Evolutionary conservation across 2,113 vertebrate genomes (phyloP).

Genomic region (Psephotus haematonotus): DNA sequence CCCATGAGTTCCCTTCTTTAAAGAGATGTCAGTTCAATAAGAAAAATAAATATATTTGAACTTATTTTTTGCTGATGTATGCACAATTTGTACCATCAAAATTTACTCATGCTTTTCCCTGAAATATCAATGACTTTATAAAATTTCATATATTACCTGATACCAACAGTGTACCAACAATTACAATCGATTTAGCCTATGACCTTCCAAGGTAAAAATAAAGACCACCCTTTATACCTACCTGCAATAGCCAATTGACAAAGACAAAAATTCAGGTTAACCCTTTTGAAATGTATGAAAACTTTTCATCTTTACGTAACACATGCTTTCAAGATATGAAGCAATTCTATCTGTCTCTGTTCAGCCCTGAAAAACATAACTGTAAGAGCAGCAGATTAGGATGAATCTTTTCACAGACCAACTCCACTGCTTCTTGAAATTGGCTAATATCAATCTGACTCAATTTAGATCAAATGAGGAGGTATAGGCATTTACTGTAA

Average conservation of each 20-base stretch:
- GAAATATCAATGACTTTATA: neutral
- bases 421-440: neutral
- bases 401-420: neutral
- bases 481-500: neutral
- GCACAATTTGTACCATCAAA: neutral
- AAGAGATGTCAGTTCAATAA: neutral
- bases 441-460: neutral
- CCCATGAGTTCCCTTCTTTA: neutral
- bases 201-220: neutral
- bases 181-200: neutral
- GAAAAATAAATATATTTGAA: neutral
- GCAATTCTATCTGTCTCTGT: neutral
- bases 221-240: neutral
- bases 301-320: neutral
- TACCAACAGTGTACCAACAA: neutral
- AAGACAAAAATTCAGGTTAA: neutral
- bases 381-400: neutral
- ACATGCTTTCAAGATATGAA: neutral
- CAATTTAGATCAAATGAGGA: neutral
- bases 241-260: neutral
- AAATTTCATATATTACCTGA: neutral
- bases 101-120: neutral
- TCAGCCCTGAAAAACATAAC: neutral
- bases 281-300: neutral
- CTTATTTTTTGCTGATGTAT: neutral